Percentiles rank a stretch among this genome's conserved stretches.
Evolutionary conservation across 2,113 vertebrate species (phyloP).

Genomic region (Salvelinus namaycush): DNA sequence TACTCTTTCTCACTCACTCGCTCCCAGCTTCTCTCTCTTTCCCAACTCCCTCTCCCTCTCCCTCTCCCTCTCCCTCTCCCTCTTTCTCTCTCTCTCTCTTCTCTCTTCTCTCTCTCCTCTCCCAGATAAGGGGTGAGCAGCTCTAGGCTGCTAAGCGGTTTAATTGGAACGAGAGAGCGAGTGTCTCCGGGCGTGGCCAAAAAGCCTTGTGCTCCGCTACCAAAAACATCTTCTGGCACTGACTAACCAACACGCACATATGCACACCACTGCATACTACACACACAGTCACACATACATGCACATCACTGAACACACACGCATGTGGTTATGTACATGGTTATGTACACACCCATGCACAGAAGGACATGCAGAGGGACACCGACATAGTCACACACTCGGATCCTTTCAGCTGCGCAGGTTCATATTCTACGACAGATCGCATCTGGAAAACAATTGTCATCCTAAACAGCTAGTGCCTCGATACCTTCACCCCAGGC

Average conservation of each 20-base stretch:
- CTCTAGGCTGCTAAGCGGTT: slow-evolving; percentile 68
- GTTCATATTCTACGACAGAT: background rate
- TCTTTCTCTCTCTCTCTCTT: background rate
- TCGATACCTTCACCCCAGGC: background rate
- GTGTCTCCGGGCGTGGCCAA: slow-evolving; percentile 59
- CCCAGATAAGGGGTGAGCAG: slow-evolving; percentile 62
- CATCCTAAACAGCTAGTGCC: background rate
- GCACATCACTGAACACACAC: background rate
- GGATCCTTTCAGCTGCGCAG: background rate
- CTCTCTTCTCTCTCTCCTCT: background rate
- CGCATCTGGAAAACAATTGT: background rate
- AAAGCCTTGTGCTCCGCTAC: slow-evolving; percentile 55
- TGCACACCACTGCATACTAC: slow-evolving; percentile 25
- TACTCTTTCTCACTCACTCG: background rate
- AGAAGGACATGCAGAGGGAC: background rate
- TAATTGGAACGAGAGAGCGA: slow-evolving; percentile 65
- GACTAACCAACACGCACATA: slow-evolving; percentile 16
- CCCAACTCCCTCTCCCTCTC: background rate
- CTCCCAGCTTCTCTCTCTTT: background rate
- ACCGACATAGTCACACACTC: background rate
- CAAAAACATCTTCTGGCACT: slow-evolving; percentile 65
- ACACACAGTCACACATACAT: background rate
- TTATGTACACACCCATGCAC: background rate
- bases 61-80: background rate
- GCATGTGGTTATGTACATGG: too few species aligned